Conservation (phyloP, 2,888 invertebrate species). For the Machimus atricapillus region DNA sequence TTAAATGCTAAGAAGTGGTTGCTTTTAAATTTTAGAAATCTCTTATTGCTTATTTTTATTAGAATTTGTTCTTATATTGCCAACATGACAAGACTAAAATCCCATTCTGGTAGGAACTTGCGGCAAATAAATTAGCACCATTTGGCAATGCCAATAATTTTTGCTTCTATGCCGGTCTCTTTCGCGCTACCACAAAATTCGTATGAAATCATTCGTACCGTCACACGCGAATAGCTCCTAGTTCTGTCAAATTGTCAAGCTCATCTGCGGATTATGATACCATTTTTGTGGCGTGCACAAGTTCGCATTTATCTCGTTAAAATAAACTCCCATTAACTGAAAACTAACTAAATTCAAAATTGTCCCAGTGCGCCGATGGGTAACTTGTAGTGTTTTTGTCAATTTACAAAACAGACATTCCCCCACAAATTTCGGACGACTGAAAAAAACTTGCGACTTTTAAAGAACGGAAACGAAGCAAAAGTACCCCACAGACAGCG, state of each 20-base stretch:
- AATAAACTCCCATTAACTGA: not conserved
- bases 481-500: not conserved
- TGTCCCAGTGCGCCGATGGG: not conserved
- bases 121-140: not conserved
- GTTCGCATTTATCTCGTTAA: not conserved
- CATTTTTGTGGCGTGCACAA: constrained; percentile 5
- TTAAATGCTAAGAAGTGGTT: not conserved
- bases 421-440: not conserved
- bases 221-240: not conserved
- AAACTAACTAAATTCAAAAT: not conserved
- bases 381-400: not conserved
- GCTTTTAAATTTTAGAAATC: not conserved
- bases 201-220: not conserved
- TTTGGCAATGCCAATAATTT: not conserved
- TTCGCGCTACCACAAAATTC: not conserved
- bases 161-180: not conserved
- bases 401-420: not conserved
- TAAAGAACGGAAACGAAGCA: not conserved
- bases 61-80: not conserved
- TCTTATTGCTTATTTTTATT: not conserved
- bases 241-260: constrained; percentile 8
- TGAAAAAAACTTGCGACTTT: not conserved
- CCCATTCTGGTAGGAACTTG: not conserved
- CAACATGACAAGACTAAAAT: not conserved
- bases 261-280: not conserved